Evolutionary conservation across 2,113 vertebrate species (phyloP), one percentile per base, ranked within the genome.

Genomic region (Podarcis cretensis): DNA sequence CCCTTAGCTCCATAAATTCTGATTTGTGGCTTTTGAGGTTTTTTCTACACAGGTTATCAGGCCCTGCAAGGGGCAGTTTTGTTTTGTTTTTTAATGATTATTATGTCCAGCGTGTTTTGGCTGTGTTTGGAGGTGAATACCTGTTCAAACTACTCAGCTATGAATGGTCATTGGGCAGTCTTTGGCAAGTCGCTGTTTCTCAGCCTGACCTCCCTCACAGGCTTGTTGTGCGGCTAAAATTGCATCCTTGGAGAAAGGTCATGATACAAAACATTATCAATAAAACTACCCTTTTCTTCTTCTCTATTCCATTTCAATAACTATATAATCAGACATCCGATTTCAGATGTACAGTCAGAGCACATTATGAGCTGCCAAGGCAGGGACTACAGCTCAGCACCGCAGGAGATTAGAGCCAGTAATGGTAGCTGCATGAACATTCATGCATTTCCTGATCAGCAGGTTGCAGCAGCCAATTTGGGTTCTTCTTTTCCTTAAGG

Each of bases 401-500:
- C 27, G 4, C 63, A 83, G 40, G 63, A 69, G 81, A 69, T 83
- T 37, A 78, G 12, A 66, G 75, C 63, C 37, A 69, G 63, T 86
- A 78, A 48, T 79, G 73, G 37, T n/a, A 83, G 57, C 80, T 75
- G 37, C 69, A 75, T 82, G 80, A 75, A 83, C 32, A 75, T 40
- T 63, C 79, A 74, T 88, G 43, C 74, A 84, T 78, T 84, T 69
- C 43, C 87, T 78, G 75, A 69, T 84, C 87, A 89, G 81, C 65
- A 84, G 65, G 74, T 69, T 84, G 63, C 74, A 84, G 75, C 66
- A 84, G n/a, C 59, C 87, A 89, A 89, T 71, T 89, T 57, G n/a
- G 74, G 43, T 69, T 84, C 81, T 69, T 54, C n/a, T 83, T 69
- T 89, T 78, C 65, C 74, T 78, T 78, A 68, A 88, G 32, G 32